These are phyloP conservation scores for Oplegnathus fasciatus DNA, from an alignment of 2,113 vertebrate genomes.

Conservation along the genomic window DNA sequence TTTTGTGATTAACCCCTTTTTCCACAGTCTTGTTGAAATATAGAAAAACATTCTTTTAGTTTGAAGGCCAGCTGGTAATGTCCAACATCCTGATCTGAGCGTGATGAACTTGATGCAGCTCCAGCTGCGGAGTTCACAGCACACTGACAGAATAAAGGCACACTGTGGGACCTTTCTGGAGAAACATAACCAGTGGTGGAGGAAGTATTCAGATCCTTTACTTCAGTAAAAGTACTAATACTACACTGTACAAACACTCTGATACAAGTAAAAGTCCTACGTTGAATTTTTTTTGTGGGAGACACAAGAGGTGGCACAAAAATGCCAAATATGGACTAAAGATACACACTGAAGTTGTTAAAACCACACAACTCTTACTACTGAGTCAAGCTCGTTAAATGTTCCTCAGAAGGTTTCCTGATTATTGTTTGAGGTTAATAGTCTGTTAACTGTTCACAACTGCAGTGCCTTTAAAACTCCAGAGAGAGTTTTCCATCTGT, in stretches of 20 bases:
- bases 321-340: neutral
- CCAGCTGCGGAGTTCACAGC: neutral
- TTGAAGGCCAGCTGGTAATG: neutral
- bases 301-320: neutral
- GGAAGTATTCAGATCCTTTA: no score
- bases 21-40: no score
- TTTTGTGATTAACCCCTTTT: no score
- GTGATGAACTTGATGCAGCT: neutral
- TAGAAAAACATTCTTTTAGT: slow-evolving; percentile 4
- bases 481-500: neutral
- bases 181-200: no score
- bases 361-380: neutral
- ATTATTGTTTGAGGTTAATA: neutral
- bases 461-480: no score
- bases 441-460: neutral
- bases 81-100: neutral
- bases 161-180: slow-evolving; percentile 5
- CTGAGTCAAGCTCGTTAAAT: neutral
- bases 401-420: neutral
- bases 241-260: no score
- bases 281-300: neutral
- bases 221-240: no score
- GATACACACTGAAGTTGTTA: no score
- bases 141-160: neutral
- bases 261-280: no score